Percentiles rank a stretch among this genome's conserved stretches.
Conservation (phyloP, 2,797 vertebrate genomes). For the Anguilla anguilla region DNA sequence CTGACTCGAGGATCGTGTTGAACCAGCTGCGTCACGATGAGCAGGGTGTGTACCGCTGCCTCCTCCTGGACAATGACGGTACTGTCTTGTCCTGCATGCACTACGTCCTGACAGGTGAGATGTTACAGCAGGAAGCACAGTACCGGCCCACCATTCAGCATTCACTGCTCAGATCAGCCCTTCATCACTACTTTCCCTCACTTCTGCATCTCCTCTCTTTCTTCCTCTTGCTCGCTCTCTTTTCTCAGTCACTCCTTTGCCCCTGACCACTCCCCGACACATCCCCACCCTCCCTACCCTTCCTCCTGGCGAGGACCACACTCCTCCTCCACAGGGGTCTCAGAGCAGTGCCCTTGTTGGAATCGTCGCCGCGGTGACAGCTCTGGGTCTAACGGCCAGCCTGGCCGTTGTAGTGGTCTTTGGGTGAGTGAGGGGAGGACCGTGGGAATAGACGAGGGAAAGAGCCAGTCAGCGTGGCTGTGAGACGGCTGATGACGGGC, state of each 20-base stretch:
- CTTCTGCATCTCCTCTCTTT: not conserved
- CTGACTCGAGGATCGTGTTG: slow-evolving; percentile 66
- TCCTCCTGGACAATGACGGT: slow-evolving; percentile 55
- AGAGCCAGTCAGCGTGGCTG: not conserved
- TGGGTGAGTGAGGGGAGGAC: slow-evolving; percentile 54
- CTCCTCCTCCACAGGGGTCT: slow-evolving; percentile 34
- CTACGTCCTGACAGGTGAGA: slow-evolving; percentile 64
- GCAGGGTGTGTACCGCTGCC: slow-evolving; percentile 68
- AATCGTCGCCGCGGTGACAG: slow-evolving; percentile 51
- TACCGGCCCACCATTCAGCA: not conserved
- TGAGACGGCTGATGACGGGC: not conserved
- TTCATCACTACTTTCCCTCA: not conserved
- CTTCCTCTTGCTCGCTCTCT: not conserved
- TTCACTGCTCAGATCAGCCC: slow-evolving; percentile 7
- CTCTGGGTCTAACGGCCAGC: slow-evolving; percentile 52
- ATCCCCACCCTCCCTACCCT: slow-evolving; percentile 48
- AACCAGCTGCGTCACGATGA: slow-evolving; percentile 68
- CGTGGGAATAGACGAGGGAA: slow-evolving; percentile 21
- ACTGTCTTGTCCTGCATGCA: slow-evolving; percentile 58
- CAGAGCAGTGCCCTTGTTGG: slow-evolving; percentile 50
- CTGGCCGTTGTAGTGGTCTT: slow-evolving; percentile 54
- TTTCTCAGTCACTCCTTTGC: slow-evolving; percentile 50
- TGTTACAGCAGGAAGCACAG: not conserved
- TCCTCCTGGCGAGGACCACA: slow-evolving; percentile 33
- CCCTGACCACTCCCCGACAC: slow-evolving; percentile 38